Evolutionary conservation across 2,113 vertebrate genomes (phyloP).

Genomic region (Pongo pygmaeus): DNA sequence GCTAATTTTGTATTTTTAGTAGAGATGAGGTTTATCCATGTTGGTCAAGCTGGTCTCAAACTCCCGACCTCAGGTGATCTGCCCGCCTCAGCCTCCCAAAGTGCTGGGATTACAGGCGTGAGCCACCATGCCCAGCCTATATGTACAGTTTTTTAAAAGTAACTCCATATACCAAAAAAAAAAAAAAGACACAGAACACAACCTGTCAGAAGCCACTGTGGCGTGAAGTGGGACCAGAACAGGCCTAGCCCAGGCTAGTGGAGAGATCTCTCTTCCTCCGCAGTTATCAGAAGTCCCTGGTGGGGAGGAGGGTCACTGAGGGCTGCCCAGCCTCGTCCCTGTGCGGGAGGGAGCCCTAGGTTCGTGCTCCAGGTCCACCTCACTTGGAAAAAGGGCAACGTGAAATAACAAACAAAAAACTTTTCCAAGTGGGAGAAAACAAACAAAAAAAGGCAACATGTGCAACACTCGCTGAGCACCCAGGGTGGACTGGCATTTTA

Average conservation of each 20-base stretch:
- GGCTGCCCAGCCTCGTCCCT: neutral
- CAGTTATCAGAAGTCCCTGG: neutral
- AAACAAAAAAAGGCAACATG: neutral
- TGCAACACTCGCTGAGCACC: neutral
- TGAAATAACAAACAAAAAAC: no score
- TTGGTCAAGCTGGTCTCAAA: no score
- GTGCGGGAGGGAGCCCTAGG: neutral
- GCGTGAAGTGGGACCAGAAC: neutral
- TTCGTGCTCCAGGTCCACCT: neutral
- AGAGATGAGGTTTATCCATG: no score
- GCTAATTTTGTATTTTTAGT: no score
- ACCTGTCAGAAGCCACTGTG: neutral
- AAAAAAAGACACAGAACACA: neutral
- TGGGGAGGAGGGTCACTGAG: neutral
- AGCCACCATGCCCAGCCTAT: neutral
- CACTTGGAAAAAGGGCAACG: neutral
- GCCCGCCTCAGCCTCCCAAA: no score
- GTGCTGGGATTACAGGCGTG: no score
- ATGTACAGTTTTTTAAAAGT: neutral
- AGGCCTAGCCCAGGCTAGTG: neutral
- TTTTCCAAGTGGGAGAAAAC: no score
- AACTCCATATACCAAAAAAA: neutral
- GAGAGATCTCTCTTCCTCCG: neutral
- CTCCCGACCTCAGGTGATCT: no score
- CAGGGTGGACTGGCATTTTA: neutral